phyloP scores from a whole-genome alignment of 1,140 invertebrate genomes.

The Drosophila oshimai region DNA sequence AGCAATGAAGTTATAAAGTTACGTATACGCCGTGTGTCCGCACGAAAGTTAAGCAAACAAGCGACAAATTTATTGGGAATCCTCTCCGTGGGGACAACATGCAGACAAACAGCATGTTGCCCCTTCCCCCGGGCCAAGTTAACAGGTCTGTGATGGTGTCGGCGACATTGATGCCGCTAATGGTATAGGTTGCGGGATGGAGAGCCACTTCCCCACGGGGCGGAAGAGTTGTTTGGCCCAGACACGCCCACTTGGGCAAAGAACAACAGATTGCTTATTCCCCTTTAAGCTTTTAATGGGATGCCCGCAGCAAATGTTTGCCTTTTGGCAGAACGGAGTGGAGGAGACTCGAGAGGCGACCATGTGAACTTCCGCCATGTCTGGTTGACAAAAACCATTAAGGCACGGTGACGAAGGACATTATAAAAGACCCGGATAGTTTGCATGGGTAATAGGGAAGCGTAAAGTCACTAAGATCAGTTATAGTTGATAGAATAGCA shows the following conservation, averaged over 20 bases:
- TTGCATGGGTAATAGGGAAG: neutral
- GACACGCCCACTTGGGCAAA: slow-evolving; percentile 24
- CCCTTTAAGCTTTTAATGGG: slow-evolving; percentile 62
- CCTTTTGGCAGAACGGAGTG: slow-evolving; percentile 1
- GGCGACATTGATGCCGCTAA: slow-evolving; percentile 67
- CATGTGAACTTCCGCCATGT: slow-evolving; percentile 48
- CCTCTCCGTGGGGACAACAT: slow-evolving; percentile 15
- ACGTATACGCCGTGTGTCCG: slow-evolving; percentile 62
- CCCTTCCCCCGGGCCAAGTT: slow-evolving; percentile 7
- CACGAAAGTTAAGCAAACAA: slow-evolving; percentile 52
- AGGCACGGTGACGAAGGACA: neutral
- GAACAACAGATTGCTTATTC: slow-evolving; percentile 55
- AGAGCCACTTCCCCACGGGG: neutral
- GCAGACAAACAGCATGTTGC: slow-evolving; percentile 31
- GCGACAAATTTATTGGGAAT: slow-evolving; percentile 70
- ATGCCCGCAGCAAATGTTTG: neutral
- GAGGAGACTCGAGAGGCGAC: slow-evolving; percentile 11
- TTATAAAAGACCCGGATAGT: neutral
- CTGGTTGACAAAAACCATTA: neutral
- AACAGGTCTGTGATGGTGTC: slow-evolving; percentile 28
- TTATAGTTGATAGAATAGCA: neutral
- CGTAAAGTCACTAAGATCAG: slow-evolving; percentile 1
- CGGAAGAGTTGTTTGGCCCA: slow-evolving; percentile 3
- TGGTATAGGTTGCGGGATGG: slow-evolving; percentile 4
- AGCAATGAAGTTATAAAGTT: slow-evolving; percentile 43